These are phyloP conservation scores for Pseudolaguvia tuberculata DNA, from an alignment of 2,113 vertebrate genomes.

Conservation along the genomic window DNA sequence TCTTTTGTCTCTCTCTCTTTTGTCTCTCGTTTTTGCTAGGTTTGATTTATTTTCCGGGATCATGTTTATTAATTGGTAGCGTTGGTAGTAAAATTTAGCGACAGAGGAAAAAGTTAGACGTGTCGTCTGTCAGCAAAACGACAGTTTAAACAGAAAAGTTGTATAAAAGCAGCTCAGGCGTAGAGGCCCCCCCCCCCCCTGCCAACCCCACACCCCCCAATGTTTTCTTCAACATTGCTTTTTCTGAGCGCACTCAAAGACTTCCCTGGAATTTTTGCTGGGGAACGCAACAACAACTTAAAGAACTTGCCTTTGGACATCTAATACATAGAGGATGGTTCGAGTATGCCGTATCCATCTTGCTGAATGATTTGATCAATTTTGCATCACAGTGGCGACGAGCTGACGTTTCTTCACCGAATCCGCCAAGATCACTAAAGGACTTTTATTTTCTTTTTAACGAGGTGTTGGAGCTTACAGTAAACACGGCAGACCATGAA, in stretches of 20 bases:
- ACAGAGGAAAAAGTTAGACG: slow-evolving; percentile 11
- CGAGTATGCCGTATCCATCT: slow-evolving; percentile 42
- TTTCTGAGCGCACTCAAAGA: slow-evolving; percentile 29
- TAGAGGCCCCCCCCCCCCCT: too few relatives aligned
- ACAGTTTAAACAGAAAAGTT: slow-evolving; percentile 30
- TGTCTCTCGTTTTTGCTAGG: too few relatives aligned
- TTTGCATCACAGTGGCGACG: slow-evolving; percentile 38
- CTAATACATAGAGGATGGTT: slow-evolving; percentile 45
- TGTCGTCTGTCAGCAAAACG: slow-evolving; percentile 35
- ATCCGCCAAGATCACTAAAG: slow-evolving; percentile 29
- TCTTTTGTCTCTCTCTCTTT: too few relatives aligned
- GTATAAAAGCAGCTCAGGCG: slow-evolving; percentile 17
- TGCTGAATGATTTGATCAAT: slow-evolving; percentile 43
- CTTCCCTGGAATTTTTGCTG: slow-evolving; percentile 24
- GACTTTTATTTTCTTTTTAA: slow-evolving; percentile 20
- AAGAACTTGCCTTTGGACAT: slow-evolving; percentile 35
- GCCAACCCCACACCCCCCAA: neutral
- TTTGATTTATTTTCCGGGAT: slow-evolving; percentile 16
- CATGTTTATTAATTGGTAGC: slow-evolving; percentile 49
- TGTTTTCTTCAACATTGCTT: slow-evolving; percentile 39
- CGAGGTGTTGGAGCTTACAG: slow-evolving; percentile 32
- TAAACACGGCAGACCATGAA: slow-evolving; percentile 46
- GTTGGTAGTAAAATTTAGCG: slow-evolving; percentile 43
- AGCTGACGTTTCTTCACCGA: slow-evolving; percentile 35
- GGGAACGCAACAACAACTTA: slow-evolving; percentile 36